phyloP scores from a whole-genome alignment of 2,113 vertebrate species.

The Rhinolophus sinicus region DNA sequence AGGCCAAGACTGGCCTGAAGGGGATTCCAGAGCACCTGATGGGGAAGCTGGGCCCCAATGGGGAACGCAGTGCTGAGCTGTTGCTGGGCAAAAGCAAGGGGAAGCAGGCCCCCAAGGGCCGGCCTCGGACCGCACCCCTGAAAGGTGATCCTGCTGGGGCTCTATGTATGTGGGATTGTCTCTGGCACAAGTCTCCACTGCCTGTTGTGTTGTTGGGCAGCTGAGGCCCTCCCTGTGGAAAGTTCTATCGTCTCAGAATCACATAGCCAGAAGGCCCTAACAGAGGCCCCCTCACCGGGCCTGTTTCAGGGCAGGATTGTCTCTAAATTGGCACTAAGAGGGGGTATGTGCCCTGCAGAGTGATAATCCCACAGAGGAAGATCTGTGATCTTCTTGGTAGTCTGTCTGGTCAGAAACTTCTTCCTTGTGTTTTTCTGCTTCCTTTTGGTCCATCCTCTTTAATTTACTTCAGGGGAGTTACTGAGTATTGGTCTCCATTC shows the following conservation, averaged over 20 bases:
- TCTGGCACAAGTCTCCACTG: constrained; percentile 14
- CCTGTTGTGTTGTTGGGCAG: constrained; percentile 14
- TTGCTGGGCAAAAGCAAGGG: constrained; percentile 92
- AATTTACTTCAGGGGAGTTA: constrained; percentile 13
- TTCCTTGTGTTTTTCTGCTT: constrained; percentile 39
- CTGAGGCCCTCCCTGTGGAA: constrained; percentile 10
- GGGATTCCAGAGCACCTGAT: constrained; percentile 90
- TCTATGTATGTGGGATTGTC: constrained; percentile 30
- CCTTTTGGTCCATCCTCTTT: background rate
- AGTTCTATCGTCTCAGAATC: constrained; percentile 57
- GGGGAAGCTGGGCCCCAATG: constrained; percentile 86
- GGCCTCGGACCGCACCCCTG: constrained; percentile 95
- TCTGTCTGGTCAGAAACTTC: constrained; percentile 9
- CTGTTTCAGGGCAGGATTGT: constrained; percentile 18
- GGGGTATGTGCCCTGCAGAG: background rate
- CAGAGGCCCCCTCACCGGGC: background rate
- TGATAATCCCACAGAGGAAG: constrained; percentile 27
- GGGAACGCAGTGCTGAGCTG: constrained; percentile 87
- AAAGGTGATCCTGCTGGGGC: constrained; percentile 90
- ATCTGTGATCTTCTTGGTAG: background rate
- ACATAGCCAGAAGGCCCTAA: background rate
- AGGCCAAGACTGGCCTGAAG: constrained; percentile 90
- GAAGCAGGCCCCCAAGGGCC: constrained; percentile 91
- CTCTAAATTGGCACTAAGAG: background rate
- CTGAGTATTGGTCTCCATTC: background rate